A percentile compares a stretch with the other conserved stretches of the same genome.
Conservation (phyloP, 2,797 vertebrate species). For the Liasis olivaceus region DNA sequence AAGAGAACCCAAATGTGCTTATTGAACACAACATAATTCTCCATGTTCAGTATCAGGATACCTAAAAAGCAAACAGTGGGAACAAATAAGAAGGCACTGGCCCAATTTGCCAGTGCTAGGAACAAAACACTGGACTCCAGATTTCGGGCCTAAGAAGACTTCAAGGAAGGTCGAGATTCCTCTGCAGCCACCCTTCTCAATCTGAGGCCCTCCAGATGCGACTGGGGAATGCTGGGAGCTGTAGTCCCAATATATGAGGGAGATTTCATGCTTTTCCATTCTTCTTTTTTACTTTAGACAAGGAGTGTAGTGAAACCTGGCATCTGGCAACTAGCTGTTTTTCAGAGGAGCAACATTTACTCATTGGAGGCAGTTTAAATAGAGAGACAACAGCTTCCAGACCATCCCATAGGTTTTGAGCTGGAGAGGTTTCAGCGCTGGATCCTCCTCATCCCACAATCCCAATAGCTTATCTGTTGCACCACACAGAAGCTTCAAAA, state of each 20-base stretch:
- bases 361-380: neutral
- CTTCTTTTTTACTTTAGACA: neutral
- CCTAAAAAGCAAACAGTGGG: neutral
- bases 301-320: fast-evolving
- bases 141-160: neutral
- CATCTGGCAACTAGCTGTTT: neutral
- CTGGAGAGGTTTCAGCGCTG: too few species aligned
- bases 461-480: neutral
- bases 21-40: too few species aligned
- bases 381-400: neutral
- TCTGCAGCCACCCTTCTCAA: neutral
- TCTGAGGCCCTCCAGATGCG: neutral
- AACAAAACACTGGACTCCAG: neutral
- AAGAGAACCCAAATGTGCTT: neutral
- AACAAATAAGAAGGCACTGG: neutral
- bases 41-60: neutral
- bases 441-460: neutral
- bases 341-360: neutral
- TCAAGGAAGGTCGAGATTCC: neutral
- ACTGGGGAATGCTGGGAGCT: neutral
- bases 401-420: neutral
- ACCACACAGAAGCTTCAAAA: neutral
- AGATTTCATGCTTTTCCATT: neutral
- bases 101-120: neutral
- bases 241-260: neutral